Evolutionary conservation across 2,113 vertebrate genomes (phyloP), one percentile per base, ranked within the genome.

Genomic region (Hemibagrus wyckioides): DNA sequence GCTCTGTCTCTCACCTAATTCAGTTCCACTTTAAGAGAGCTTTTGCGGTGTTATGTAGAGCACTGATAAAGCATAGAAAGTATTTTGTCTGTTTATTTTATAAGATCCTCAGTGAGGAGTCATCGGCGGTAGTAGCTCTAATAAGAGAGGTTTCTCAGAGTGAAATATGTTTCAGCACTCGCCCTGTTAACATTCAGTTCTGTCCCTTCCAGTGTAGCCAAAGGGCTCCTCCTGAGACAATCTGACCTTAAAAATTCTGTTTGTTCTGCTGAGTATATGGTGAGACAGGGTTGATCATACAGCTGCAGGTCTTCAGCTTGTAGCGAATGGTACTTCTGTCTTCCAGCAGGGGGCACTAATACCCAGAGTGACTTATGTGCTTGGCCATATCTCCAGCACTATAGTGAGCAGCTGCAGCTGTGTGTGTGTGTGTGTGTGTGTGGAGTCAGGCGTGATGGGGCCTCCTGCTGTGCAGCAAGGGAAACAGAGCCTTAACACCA

Each of bases 401-500:
- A 11, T 10, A 65, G 19, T 36, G 17, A 81, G 82, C 82, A 81
- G 76, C 76, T 87, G 75, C 33, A n/a, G 14, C n/a, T 67, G 65
- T 67, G n/a, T 67, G 65, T 48, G 71, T 75, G 71, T 75, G 21
- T 79, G 28, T 54, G 76, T 77, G 75, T 77, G 13, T 77, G 75
- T 80, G 30, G 71, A 86, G 52, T 73, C 57, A 85, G 50, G 79
- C 52, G 14, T 52, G 79, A 85, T 85, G 80, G 83, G 82, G 81
- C 75, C 84, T 87, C 86, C 80, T 83, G 80, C 89, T 87, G 83
- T 71, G 71, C 76, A 10, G 36, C 52, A 41, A 63, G 69, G 86
- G 86, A 84, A 87, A 84, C 85, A 52, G 77, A 80, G 82, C 65
- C 76, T 87, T 81, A 80, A 75, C 86, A 77, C 56, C 86, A 87